A percentile compares a stretch with the other conserved stretches of the same genome.
These are phyloP conservation scores for Steinernema khuongi DNA, from an alignment of 1,140 invertebrate species.

Conservation along the genomic window DNA sequence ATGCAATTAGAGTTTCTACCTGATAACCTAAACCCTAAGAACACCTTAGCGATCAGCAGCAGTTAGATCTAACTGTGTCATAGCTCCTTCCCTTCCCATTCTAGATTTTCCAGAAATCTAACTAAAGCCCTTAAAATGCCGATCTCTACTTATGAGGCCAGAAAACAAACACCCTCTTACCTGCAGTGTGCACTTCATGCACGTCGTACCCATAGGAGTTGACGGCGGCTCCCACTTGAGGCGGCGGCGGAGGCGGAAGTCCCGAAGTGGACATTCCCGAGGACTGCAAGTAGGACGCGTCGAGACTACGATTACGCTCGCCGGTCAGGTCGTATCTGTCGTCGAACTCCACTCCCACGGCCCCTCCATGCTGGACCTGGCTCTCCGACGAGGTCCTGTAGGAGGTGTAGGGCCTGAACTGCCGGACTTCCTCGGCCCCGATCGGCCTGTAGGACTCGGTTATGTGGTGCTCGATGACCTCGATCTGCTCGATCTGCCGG, in stretches of 20 bases:
- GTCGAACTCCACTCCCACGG: constrained; percentile 15
- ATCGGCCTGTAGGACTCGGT: constrained; percentile 43
- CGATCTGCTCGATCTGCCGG: constrained; percentile 52
- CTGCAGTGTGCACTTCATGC: constrained; percentile 52
- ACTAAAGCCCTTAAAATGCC: no score
- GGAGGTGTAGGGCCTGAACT: constrained; percentile 13
- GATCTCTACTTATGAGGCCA: no score
- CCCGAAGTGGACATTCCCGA: constrained; percentile 31
- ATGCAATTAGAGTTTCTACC: no score
- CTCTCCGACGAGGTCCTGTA: constrained; percentile 14
- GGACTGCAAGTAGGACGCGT: constrained; percentile 47
- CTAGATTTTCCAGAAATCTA: no score
- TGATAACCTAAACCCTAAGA: no score
- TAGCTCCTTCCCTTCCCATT: no score
- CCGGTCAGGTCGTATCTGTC: constrained; percentile 47
- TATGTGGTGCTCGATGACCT: constrained; percentile 49
- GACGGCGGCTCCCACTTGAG: constrained; percentile 19
- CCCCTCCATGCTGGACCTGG: not conserved
- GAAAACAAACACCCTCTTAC: not conserved
- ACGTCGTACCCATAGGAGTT: constrained; percentile 53
- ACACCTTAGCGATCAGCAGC: no score
- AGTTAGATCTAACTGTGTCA: no score
- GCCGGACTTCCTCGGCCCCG: constrained; percentile 18
- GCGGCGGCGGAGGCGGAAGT: constrained; percentile 22
- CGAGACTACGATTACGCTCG: constrained; percentile 48